These are phyloP conservation scores for Clarias platycephalus DNA, from an alignment of 2,797 vertebrate species.

Conservation along the genomic window DNA sequence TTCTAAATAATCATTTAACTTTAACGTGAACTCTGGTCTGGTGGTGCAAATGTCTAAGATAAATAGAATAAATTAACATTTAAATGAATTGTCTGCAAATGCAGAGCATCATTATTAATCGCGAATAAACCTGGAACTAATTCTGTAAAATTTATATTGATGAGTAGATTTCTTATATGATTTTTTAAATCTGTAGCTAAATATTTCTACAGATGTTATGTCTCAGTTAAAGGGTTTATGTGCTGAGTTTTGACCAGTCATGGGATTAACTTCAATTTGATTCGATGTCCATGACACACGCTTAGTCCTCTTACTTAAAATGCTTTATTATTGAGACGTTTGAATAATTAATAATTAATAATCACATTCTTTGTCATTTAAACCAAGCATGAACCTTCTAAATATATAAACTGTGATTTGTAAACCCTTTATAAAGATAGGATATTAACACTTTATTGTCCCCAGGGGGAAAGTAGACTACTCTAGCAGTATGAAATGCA, in stretches of 20 bases:
- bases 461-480: not conserved
- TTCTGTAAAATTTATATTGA: not conserved
- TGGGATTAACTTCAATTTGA: not conserved
- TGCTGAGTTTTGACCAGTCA: not conserved
- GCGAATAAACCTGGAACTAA: not conserved
- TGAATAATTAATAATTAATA: not conserved
- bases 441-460: not conserved
- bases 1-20: not conserved
- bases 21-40: not conserved
- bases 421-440: not conserved
- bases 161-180: not conserved
- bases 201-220: not conserved
- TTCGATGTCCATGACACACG: no score
- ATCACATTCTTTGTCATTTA: not conserved
- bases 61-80: not conserved
- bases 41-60: not conserved
- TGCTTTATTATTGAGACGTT: not conserved
- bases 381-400: not conserved
- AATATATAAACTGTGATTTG: not conserved
- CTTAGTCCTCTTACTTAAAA: not conserved
- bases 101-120: not conserved
- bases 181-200: not conserved
- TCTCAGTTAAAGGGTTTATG: not conserved
- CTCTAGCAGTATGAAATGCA: not conserved
- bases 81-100: not conserved